Conservation (phyloP, 2,113 vertebrate genomes). For the Scytalopus superciliaris region DNA sequence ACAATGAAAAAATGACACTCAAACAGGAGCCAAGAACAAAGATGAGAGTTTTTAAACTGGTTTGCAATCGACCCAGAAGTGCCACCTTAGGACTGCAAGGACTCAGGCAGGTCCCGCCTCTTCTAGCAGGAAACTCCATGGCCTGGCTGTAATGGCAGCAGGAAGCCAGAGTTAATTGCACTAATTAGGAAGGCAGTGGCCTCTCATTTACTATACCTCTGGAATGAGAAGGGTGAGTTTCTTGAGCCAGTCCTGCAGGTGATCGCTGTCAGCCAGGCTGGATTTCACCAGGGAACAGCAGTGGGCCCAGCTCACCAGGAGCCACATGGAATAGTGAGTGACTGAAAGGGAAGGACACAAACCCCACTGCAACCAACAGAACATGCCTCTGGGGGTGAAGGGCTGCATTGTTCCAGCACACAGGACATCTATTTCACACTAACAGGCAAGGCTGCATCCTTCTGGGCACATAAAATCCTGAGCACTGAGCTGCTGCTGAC, state of each 20-base stretch:
- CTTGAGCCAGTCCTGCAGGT: slow-evolving; percentile 96
- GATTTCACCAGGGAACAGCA: slow-evolving; percentile 96
- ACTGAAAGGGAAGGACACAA: slow-evolving; percentile 73
- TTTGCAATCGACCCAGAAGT: not conserved
- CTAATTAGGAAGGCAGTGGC: not conserved
- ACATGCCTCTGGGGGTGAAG: not conserved
- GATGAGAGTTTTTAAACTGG: not conserved
- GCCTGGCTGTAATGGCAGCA: not conserved
- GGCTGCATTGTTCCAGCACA: not conserved
- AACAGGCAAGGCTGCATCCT: not conserved
- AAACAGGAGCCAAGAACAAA: not conserved
- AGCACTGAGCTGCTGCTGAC: not conserved
- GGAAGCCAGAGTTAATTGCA: not conserved
- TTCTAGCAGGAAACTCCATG: not conserved
- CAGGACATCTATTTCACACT: not conserved
- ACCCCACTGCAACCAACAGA: not conserved
- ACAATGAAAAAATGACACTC: not conserved
- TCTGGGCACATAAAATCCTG: not conserved
- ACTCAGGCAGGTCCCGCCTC: not conserved
- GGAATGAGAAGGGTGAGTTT: slow-evolving; percentile 96
- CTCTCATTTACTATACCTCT: slow-evolving; percentile 79
- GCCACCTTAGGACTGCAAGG: not conserved
- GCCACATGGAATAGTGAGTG: slow-evolving; percentile 99
- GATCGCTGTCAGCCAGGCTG: slow-evolving; percentile 94
- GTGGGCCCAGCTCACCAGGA: slow-evolving; percentile 97